Conservation (phyloP, 2,888 invertebrate genomes). For the Empis stercorea region DNA sequence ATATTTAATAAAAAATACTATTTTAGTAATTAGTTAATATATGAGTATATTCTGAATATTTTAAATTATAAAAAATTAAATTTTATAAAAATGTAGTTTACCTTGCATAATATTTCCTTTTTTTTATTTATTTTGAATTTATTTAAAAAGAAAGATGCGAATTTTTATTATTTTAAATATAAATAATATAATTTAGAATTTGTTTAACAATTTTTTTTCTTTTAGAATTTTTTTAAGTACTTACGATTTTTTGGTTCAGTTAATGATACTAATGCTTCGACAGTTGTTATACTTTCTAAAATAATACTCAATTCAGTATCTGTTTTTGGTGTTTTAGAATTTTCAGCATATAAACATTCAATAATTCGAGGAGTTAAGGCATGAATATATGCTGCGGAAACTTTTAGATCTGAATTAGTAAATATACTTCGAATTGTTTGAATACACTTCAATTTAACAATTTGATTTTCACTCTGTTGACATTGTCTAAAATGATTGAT, state of each 20-base stretch:
- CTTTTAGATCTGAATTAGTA: conserved; percentile 51
- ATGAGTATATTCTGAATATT: no score
- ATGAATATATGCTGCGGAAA: conserved; percentile 69
- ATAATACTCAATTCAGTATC: conserved; percentile 59
- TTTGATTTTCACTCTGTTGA: conserved; percentile 49
- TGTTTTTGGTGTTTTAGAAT: conserved; percentile 44
- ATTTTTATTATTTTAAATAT: no score
- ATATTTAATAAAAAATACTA: no score
- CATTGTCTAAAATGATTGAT: conserved; percentile 86
- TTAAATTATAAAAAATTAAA: no score
- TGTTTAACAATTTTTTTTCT: no score
- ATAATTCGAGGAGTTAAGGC: conserved; percentile 66
- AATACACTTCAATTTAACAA: conserved; percentile 63
- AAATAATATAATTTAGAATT: no score
- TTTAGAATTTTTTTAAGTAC: no score
- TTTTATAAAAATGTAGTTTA: no score
- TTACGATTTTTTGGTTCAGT: conserved; percentile 68
- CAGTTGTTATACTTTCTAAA: conserved; percentile 56
- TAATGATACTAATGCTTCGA: conserved; percentile 60
- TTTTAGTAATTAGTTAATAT: no score
- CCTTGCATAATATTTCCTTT: no score
- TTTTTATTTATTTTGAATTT: no score
- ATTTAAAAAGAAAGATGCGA: no score
- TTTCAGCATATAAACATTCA: conserved; percentile 55
- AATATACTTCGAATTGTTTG: conserved; percentile 68